Conservation (phyloP, 2,888 invertebrate genomes). For the Ashinkailepas kermadecensis region DNA sequence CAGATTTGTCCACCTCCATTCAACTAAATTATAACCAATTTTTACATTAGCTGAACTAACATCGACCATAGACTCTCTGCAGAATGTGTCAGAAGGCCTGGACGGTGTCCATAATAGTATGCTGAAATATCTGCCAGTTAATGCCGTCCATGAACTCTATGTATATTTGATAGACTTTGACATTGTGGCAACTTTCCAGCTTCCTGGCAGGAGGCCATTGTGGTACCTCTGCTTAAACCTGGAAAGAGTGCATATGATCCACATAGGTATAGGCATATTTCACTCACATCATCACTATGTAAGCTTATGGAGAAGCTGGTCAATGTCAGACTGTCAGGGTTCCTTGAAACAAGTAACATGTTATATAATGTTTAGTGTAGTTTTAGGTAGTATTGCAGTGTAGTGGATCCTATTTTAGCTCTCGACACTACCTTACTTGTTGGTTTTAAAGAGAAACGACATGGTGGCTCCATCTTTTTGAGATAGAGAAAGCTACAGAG, state of each 20-base stretch:
- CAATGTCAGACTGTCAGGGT: slow-evolving; percentile 4
- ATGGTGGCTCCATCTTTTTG: too few relatives aligned
- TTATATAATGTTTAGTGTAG: not conserved
- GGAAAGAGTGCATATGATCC: not conserved
- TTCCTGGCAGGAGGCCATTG: not conserved
- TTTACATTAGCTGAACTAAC: too few relatives aligned
- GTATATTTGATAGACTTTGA: not conserved
- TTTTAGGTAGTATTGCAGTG: not conserved
- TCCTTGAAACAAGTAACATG: not conserved
- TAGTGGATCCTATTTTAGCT: too few relatives aligned
- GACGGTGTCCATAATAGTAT: not conserved
- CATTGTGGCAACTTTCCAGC: not conserved
- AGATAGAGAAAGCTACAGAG: too few relatives aligned
- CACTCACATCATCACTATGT: not conserved
- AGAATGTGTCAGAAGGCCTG: too few relatives aligned
- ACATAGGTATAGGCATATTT: not conserved
- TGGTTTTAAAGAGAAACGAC: too few relatives aligned
- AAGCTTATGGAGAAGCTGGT: slow-evolving; percentile 7
- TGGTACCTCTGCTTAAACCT: not conserved
- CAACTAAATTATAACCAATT: too few relatives aligned
- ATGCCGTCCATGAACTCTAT: not conserved
- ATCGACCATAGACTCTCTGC: too few relatives aligned
- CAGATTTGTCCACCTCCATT: too few relatives aligned
- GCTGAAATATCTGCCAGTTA: not conserved
- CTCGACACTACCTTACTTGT: too few relatives aligned